Conservation (phyloP, 2,888 invertebrate species). For the Dusona sp. region DNA sequence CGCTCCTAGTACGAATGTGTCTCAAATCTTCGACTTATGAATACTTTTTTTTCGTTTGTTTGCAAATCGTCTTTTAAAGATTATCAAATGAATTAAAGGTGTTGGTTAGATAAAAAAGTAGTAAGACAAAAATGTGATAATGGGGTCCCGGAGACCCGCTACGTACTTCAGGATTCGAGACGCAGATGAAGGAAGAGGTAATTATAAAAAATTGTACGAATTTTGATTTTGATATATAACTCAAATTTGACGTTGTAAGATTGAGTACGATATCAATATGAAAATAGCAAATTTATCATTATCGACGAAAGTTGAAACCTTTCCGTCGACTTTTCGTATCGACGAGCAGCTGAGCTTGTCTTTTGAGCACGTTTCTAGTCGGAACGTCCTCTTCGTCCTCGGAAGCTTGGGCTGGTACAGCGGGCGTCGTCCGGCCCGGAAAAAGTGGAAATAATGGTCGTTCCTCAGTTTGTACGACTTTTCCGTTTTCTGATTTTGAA, state of each 20-base stretch:
- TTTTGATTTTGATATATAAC: not conserved
- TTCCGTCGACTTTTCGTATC: slow-evolving; percentile 93
- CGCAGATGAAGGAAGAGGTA: not conserved
- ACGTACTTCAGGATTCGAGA: not conserved
- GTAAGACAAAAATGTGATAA: not conserved
- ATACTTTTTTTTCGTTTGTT: not conserved
- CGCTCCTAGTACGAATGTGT: not conserved
- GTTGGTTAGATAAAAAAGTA: not conserved
- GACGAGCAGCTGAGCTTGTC: slow-evolving; percentile 93
- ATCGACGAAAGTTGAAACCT: slow-evolving; percentile 86
- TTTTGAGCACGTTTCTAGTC: slow-evolving; percentile 91
- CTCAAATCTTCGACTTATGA: not conserved
- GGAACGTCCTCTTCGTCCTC: slow-evolving; percentile 95
- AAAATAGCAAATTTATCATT: slow-evolving; percentile 31
- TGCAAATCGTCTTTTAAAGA: not conserved
- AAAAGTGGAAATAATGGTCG: slow-evolving; percentile 80
- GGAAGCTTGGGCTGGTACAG: slow-evolving; percentile 82
- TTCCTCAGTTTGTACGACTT: slow-evolving; percentile 72
- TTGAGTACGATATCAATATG: not conserved
- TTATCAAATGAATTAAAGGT: not conserved
- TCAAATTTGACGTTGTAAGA: not conserved
- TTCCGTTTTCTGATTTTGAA: slow-evolving; percentile 73
- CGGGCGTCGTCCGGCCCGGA: slow-evolving; percentile 75
- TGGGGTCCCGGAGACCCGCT: not conserved
- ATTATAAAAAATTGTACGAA: not conserved